These are phyloP conservation scores for Ophion ellenae DNA, from an alignment of 2,888 invertebrate genomes.

Conservation along the genomic window DNA sequence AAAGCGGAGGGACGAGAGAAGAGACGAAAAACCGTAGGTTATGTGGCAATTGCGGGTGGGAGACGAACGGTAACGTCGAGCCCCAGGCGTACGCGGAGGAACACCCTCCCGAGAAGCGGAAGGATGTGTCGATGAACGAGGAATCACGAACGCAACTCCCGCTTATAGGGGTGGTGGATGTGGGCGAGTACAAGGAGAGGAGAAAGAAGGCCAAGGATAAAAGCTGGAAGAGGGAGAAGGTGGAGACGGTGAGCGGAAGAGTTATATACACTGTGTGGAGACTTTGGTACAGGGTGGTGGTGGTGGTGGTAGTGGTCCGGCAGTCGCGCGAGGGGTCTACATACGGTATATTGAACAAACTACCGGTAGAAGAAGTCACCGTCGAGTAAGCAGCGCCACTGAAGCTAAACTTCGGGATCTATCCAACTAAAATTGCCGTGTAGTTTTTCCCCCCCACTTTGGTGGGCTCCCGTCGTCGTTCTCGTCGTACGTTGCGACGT, in stretches of 20 bases:
- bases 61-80: background rate
- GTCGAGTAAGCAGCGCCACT: conserved; percentile 82
- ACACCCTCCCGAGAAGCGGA: conserved; percentile 62
- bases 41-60: conserved; percentile 79
- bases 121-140: conserved; percentile 71
- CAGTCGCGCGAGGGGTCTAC: conserved; percentile 57
- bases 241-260: conserved; percentile 38
- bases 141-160: conserved; percentile 80
- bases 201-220: conserved; percentile 71
- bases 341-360: conserved; percentile 80
- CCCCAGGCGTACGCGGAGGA: background rate
- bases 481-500: conserved; percentile 50
- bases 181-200: conserved; percentile 78
- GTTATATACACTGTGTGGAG: background rate
- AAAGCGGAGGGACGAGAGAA: no score
- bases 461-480: conserved; percentile 59
- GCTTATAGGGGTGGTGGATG: conserved; percentile 79
- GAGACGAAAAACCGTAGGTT: conserved; percentile 65
- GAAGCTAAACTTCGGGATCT: conserved; percentile 82
- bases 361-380: conserved; percentile 82
- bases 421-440: conserved; percentile 83
- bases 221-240: conserved; percentile 68
- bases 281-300: conserved; percentile 46
- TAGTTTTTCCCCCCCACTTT: conserved; percentile 76
- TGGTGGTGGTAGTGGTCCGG: conserved; percentile 63